Conservation (phyloP, 2,113 vertebrate genomes). For the Lepus europaeus region DNA sequence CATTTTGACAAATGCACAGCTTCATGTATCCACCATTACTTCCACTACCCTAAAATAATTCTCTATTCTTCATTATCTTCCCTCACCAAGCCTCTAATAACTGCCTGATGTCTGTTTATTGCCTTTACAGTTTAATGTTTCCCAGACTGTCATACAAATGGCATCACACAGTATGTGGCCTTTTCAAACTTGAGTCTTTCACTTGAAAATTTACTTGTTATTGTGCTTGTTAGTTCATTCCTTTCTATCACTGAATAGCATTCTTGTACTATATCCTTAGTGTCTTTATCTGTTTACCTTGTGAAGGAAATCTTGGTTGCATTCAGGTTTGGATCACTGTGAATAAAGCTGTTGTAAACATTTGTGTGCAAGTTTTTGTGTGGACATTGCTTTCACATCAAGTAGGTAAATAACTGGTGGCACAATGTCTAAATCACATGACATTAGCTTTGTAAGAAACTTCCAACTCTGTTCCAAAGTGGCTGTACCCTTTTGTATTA, state of each 20-base stretch:
- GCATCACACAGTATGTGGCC: neutral
- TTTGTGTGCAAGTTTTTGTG: neutral
- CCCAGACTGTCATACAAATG: neutral
- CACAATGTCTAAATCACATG: neutral
- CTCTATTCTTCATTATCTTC: neutral
- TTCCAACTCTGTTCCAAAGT: neutral
- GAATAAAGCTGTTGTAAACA: neutral
- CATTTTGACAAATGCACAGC: neutral
- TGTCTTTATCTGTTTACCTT: neutral
- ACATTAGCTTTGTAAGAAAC: neutral
- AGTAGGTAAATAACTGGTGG: neutral
- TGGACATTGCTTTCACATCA: neutral
- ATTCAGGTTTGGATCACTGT: neutral
- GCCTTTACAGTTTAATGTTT: neutral
- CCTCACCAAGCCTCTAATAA: neutral
- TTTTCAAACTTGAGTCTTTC: neutral
- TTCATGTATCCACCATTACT: neutral
- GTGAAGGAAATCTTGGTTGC: neutral
- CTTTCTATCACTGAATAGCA: neutral
- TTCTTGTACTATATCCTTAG: neutral
- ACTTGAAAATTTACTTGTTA: neutral
- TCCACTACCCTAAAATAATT: neutral
- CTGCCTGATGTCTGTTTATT: neutral
- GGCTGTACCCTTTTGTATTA: neutral
- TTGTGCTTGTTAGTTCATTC: neutral